These are phyloP conservation scores for Caenorhabditis angaria DNA, from an alignment of 2,888 invertebrate genomes.

Conservation along the genomic window DNA sequence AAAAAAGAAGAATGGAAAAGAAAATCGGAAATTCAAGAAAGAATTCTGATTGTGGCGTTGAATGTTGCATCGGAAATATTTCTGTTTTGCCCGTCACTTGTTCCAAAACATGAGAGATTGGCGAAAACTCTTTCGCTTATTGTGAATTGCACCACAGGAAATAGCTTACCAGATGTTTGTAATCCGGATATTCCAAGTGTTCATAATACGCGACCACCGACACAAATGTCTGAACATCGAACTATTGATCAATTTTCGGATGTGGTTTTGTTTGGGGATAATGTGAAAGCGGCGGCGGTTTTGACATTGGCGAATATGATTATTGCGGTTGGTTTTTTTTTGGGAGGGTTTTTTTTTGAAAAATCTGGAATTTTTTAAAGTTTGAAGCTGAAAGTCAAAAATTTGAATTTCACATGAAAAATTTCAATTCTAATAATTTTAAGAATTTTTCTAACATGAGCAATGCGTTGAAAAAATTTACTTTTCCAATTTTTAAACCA, in stretches of 20 bases:
- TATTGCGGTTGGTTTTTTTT: constrained; percentile 12
- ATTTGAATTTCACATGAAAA: no score
- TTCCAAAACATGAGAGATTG: constrained; percentile 27
- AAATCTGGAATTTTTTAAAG: not conserved
- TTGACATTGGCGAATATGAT: constrained; percentile 34
- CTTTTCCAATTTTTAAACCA: no score
- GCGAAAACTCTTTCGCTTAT: constrained; percentile 33
- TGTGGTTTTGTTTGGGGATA: constrained; percentile 25
- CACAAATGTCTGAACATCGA: constrained; percentile 25
- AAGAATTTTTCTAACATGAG: no score
- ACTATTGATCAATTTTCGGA: constrained; percentile 6
- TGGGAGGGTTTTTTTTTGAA: not conserved
- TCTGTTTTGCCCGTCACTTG: constrained; percentile 23
- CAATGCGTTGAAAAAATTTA: no score
- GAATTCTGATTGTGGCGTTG: constrained; percentile 15
- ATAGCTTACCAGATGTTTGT: not conserved
- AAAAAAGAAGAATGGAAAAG: constrained; percentile 24
- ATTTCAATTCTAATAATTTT: no score
- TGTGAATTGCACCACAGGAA: constrained; percentile 13
- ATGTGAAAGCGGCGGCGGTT: constrained; percentile 26
- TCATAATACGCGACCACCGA: constrained; percentile 23
- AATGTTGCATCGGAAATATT: constrained; percentile 27
- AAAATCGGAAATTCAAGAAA: constrained; percentile 20
- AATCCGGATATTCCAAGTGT: constrained; percentile 37
- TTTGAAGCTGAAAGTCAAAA: no score